A percentile compares a stretch with the other conserved stretches of the same genome.
These are phyloP conservation scores for Caretta caretta DNA, from an alignment of 2,113 vertebrate species.

Conservation along the genomic window DNA sequence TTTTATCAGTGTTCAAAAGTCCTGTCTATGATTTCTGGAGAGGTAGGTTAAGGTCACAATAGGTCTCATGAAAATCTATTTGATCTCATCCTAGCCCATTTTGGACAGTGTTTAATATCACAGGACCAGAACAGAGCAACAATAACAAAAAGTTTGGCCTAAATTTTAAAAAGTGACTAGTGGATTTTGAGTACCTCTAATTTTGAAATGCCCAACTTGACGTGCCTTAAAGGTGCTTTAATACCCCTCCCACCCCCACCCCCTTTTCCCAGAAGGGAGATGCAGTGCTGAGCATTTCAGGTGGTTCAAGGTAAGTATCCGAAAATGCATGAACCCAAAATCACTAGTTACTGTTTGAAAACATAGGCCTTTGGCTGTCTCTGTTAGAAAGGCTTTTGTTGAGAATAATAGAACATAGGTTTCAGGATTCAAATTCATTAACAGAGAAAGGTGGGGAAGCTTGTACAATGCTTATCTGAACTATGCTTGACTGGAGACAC, in stretches of 20 bases:
- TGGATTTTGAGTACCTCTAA: background rate
- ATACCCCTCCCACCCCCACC: background rate
- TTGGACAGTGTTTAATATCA: background rate
- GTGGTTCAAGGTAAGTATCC: background rate
- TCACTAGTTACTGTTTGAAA: background rate
- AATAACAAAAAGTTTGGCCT: background rate
- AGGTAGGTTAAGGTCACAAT: background rate
- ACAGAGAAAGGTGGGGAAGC: background rate
- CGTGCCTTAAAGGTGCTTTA: background rate
- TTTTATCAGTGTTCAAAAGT: background rate
- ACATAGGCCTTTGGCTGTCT: background rate
- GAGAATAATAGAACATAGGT: background rate
- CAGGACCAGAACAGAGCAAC: rapidly evolving
- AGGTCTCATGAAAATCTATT: too few species aligned
- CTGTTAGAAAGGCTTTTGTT: background rate
- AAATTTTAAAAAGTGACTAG: too few species aligned
- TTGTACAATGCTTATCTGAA: background rate
- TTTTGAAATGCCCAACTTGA: background rate
- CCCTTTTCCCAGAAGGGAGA: background rate
- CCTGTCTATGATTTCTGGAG: rapidly evolving
- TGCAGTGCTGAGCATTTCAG: background rate
- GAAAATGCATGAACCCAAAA: background rate
- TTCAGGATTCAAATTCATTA: too few species aligned
- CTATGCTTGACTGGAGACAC: rapidly evolving
- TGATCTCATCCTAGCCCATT: background rate